Conservation (phyloP, 2,888 invertebrate genomes). For the Leucophora obtusa region DNA sequence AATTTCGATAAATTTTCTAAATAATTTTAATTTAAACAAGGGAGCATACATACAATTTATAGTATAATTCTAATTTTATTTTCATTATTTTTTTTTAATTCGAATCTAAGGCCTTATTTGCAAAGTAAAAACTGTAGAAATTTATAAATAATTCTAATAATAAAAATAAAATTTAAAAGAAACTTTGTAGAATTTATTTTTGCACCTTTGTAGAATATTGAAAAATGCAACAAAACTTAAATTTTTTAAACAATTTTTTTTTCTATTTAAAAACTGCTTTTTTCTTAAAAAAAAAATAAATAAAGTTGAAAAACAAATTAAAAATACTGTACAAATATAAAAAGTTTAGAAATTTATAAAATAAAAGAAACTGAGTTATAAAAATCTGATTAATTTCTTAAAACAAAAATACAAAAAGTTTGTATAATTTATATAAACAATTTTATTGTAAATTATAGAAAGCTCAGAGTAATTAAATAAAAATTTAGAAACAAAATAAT, state of each 20-base stretch:
- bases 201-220: constrained; percentile 55
- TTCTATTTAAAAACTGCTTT: neutral
- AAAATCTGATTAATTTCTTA: neutral
- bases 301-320: constrained; percentile 1
- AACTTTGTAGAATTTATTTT: constrained; percentile 46
- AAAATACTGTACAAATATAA: constrained; percentile 28
- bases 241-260: constrained; percentile 1
- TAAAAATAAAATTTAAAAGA: constrained; percentile 2
- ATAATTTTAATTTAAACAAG: neutral
- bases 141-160: neutral
- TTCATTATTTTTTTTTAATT: constrained; percentile 1
- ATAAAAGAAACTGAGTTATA: neutral
- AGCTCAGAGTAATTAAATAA: constrained; percentile 27
- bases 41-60: neutral
- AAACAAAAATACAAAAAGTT: constrained; percentile 5
- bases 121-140: constrained; percentile 12
- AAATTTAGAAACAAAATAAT: constrained; percentile 11
- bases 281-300: neutral
- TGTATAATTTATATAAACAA: constrained; percentile 23
- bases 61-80: neutral
- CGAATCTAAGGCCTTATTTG: constrained; percentile 25
- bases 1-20: too few species aligned
- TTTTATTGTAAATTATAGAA: constrained; percentile 15
- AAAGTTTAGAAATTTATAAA: constrained; percentile 10
- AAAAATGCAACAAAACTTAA: constrained; percentile 20